phyloP scores from a whole-genome alignment of 2,888 invertebrate genomes.

The Oxyteleia sp. region DNA sequence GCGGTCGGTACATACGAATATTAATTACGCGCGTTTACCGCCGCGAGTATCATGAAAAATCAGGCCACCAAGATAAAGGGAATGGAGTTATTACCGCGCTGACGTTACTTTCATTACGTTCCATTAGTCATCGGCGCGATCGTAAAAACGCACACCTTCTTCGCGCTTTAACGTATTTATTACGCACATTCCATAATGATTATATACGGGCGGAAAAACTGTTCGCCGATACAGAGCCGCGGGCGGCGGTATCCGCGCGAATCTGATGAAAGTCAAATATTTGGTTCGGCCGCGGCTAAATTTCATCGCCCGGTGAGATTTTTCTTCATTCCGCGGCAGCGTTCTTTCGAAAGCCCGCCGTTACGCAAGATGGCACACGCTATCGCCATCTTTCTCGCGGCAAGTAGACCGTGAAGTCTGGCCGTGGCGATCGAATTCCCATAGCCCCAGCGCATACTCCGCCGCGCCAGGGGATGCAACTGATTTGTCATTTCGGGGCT shows the following conservation, averaged over 20 bases:
- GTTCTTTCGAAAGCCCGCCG: no score
- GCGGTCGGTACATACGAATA: constrained; percentile 42
- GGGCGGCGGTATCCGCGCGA: neutral
- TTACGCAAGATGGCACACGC: constrained; percentile 71
- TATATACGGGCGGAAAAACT: neutral
- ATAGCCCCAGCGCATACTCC: constrained; percentile 2
- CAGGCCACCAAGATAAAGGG: constrained; percentile 33
- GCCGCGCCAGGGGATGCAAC: no score
- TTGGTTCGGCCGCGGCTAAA: neutral
- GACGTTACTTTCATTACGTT: constrained; percentile 52
- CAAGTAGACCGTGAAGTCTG: constrained; percentile 78
- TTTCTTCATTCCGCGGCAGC: constrained; percentile 8
- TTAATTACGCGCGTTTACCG: constrained; percentile 58
- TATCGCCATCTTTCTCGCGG: constrained; percentile 58
- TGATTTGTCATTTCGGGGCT: constrained; percentile 41
- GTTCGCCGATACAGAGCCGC: neutral
- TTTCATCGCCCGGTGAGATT: neutral
- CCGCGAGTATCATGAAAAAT: constrained; percentile 54
- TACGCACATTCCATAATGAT: constrained; percentile 5
- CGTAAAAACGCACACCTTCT: constrained; percentile 17
- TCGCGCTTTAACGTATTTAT: constrained; percentile 18
- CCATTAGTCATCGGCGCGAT: constrained; percentile 44
- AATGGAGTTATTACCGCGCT: constrained; percentile 29
- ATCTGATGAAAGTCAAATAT: constrained; percentile 6
- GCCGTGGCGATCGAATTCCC: constrained; percentile 24